These are phyloP conservation scores for Scartelaos histophorus DNA, from an alignment of 2,113 vertebrate genomes.

Conservation along the genomic window DNA sequence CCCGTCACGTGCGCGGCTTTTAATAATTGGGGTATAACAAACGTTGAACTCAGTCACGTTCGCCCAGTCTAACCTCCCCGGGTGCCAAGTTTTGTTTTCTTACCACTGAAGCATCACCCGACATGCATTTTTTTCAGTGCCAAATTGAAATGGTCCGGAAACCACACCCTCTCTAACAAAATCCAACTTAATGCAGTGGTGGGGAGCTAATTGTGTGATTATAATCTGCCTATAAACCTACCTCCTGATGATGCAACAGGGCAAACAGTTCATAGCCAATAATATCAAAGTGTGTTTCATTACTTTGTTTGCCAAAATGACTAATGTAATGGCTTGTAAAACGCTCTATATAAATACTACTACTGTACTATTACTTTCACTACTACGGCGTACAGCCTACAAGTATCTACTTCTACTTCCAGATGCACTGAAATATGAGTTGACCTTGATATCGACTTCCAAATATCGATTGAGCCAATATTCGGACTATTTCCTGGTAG, in stretches of 20 bases:
- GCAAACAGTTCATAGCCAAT: background rate
- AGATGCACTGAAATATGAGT: too few species aligned
- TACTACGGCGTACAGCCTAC: too few species aligned
- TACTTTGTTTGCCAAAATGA: background rate
- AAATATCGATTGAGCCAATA: too few species aligned
- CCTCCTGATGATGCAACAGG: background rate
- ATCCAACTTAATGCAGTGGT: background rate
- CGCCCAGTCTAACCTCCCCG: background rate
- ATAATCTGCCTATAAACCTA: background rate
- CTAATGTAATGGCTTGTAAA: background rate
- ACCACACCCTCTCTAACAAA: constrained; percentile 14
- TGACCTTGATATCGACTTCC: too few species aligned
- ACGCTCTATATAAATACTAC: too few species aligned
- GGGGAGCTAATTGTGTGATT: background rate
- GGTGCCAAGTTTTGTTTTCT: constrained; percentile 20
- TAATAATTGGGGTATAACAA: background rate
- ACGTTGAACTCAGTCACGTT: background rate
- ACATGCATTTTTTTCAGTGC: constrained; percentile 9
- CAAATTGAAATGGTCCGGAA: constrained; percentile 33
- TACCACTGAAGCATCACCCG: background rate
- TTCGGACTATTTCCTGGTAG: too few species aligned
- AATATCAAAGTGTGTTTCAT: background rate
- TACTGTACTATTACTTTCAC: too few species aligned
- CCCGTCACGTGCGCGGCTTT: background rate
- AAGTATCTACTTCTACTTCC: too few species aligned